Evolutionary conservation across 2,113 vertebrate species (phyloP).

Genomic region (Oreochromis tanganicae): DNA sequence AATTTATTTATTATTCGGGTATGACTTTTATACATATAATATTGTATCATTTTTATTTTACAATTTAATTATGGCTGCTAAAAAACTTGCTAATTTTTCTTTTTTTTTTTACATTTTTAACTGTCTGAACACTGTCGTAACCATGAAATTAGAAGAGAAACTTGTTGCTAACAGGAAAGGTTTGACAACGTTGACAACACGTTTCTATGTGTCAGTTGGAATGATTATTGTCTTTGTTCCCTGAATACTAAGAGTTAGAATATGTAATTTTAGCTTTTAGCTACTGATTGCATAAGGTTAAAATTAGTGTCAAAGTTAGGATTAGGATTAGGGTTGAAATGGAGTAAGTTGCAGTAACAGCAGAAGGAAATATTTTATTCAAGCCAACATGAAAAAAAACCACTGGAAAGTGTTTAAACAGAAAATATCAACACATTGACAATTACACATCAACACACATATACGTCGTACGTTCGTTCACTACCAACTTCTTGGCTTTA

Average conservation of each 20-base stretch:
- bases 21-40: background rate
- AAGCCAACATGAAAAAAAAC: background rate
- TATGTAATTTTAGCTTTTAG: too few relatives aligned
- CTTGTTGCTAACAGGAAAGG: background rate
- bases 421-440: background rate
- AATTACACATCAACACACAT: background rate
- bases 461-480: background rate
- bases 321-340: too few relatives aligned
- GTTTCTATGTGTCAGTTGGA: background rate
- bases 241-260: background rate
- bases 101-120: background rate
- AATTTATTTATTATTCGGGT: background rate
- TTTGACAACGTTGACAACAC: background rate
- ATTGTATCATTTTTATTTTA: background rate
- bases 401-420: background rate
- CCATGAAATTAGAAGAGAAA: background rate
- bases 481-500: background rate
- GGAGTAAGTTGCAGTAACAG: background rate
- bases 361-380: background rate
- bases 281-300: background rate
- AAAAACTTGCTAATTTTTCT: background rate
- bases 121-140: background rate
- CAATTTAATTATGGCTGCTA: background rate
- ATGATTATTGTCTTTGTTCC: background rate
- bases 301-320: background rate